Evolutionary conservation across 2,888 invertebrate genomes (phyloP).

Genomic region (Hypena proboscidalis): DNA sequence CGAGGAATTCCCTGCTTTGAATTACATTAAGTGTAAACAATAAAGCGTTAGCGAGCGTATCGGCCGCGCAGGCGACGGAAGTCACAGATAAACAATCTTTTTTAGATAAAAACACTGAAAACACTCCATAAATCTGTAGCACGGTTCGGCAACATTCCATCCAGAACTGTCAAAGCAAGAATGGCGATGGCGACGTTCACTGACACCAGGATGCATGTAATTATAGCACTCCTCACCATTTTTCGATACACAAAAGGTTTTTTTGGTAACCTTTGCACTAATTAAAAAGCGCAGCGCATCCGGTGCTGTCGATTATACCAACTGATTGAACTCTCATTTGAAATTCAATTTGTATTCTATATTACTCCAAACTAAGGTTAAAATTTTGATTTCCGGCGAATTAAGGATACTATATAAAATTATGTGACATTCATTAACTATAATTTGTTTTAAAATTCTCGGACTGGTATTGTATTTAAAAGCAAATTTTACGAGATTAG

Average conservation of each 20-base stretch:
- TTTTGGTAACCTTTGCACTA: slow-evolving; percentile 75
- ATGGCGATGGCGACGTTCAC: slow-evolving; percentile 43
- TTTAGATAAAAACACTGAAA: slow-evolving; percentile 82
- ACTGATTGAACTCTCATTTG: slow-evolving; percentile 76
- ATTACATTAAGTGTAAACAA: slow-evolving; percentile 85
- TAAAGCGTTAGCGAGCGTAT: slow-evolving; percentile 82
- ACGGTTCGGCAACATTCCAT: slow-evolving; percentile 66
- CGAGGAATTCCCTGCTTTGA: slow-evolving; percentile 83
- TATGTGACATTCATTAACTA: slow-evolving; percentile 60
- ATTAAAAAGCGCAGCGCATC: slow-evolving; percentile 76
- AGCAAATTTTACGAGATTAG: slow-evolving; percentile 46
- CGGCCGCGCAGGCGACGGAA: slow-evolving; percentile 82
- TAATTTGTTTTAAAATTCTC: slow-evolving; percentile 56
- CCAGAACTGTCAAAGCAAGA: slow-evolving; percentile 67
- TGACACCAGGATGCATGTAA: slow-evolving; percentile 48
- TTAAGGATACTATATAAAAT: slow-evolving; percentile 59
- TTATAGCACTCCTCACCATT: slow-evolving; percentile 48
- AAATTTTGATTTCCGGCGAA: slow-evolving; percentile 70
- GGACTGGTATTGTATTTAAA: slow-evolving; percentile 49
- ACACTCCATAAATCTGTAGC: slow-evolving; percentile 78
- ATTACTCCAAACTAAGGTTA: slow-evolving; percentile 62
- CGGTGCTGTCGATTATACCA: slow-evolving; percentile 67
- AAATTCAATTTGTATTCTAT: slow-evolving; percentile 72
- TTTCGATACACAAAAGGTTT: slow-evolving; percentile 58
- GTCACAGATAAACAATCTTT: slow-evolving; percentile 83